Conservation (phyloP, 92 coral and sea anemone genomes). For the Zoanthus gigantus region DNA sequence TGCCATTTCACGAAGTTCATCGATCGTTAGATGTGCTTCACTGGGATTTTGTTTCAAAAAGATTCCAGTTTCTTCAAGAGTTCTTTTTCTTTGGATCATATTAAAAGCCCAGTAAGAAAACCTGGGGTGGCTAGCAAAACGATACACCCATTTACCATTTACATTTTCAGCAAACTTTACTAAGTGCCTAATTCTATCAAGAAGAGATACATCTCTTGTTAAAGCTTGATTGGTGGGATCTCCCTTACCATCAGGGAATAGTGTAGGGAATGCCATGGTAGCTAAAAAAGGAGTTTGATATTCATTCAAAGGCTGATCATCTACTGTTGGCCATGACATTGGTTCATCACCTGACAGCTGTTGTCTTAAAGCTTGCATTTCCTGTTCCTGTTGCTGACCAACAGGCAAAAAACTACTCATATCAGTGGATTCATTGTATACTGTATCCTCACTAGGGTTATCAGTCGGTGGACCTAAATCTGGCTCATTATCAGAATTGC, state of each 20-base stretch:
- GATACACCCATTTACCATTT: too few relatives aligned
- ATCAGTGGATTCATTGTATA: neutral
- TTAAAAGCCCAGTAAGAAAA: too few relatives aligned
- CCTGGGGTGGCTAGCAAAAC: too few relatives aligned
- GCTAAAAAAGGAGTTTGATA: neutral
- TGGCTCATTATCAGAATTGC: neutral
- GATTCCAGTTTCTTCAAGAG: conserved; percentile 5
- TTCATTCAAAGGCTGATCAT: neutral
- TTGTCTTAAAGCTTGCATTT: neutral
- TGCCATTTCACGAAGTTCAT: neutral
- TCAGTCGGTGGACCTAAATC: conserved; percentile 5
- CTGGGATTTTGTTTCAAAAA: conserved; percentile 6
- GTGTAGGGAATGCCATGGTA: neutral
- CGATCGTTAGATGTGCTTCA: neutral
- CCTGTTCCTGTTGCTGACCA: conserved; percentile 5
- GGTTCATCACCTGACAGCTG: neutral
- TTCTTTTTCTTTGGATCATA: neutral
- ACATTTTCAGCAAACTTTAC: neutral
- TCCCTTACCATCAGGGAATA: too few relatives aligned
- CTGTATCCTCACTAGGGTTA: neutral
- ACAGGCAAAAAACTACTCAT: conserved; percentile 1
- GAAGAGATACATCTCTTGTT: neutral
- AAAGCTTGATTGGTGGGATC: neutral
- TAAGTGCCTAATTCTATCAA: neutral
- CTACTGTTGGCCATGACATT: conserved; percentile 1